These are phyloP conservation scores for Charaxes varanes DNA, from an alignment of 1,140 invertebrate genomes.

Conservation along the genomic window DNA sequence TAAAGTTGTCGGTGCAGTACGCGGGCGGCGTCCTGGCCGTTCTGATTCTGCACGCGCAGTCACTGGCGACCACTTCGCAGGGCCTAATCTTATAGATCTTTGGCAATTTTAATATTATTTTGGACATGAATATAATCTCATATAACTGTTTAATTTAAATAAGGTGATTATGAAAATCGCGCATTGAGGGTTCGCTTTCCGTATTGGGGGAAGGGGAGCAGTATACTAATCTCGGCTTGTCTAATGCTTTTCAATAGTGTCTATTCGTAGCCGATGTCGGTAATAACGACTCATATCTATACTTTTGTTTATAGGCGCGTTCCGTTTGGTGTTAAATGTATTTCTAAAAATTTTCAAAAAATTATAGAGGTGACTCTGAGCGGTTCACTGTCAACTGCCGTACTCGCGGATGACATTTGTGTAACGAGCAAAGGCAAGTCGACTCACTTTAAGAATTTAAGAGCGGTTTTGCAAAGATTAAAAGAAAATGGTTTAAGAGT, in stretches of 20 bases:
- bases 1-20: conserved; percentile 88
- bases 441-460: conserved; percentile 15
- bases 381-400: conserved; percentile 16
- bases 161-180: no score
- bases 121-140: no score
- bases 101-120: no score
- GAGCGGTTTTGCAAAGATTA: conserved; percentile 8
- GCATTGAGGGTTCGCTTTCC: no score
- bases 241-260: neutral
- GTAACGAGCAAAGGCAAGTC: conserved; percentile 12
- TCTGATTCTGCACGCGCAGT: conserved; percentile 91
- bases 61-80: conserved; percentile 83
- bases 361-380: no score
- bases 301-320: conserved; percentile 29
- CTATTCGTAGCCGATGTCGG: conserved; percentile 20
- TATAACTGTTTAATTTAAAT: no score
- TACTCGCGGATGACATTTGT: conserved; percentile 30
- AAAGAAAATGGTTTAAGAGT: neutral
- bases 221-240: no score
- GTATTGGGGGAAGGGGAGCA: no score
- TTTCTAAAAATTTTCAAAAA: conserved; percentile 34
- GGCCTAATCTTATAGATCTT: no score
- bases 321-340: conserved; percentile 28
- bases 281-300: conserved; percentile 35
- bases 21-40: conserved; percentile 85